These are phyloP conservation scores for Acrobasis repandana DNA, from an alignment of 2,888 invertebrate species.

Conservation along the genomic window DNA sequence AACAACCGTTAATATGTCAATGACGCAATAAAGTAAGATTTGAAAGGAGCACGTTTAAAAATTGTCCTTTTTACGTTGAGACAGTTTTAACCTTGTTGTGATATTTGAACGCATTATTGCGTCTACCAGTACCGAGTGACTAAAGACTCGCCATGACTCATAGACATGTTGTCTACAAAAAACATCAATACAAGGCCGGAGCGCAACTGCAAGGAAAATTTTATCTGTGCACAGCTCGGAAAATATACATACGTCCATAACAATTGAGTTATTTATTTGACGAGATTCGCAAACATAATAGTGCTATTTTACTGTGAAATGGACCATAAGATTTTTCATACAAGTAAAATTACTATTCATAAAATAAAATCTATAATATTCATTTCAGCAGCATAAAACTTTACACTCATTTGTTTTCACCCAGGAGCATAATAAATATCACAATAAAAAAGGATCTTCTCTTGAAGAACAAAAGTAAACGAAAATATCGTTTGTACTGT, in stretches of 20 bases:
- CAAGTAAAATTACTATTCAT: too few species aligned
- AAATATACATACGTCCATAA: not conserved
- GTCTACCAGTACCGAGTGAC: constrained; percentile 44
- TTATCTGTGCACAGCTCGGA: constrained; percentile 3
- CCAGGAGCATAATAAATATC: too few species aligned
- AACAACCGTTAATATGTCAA: constrained; percentile 11
- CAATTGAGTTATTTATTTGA: not conserved
- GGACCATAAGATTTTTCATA: not conserved
- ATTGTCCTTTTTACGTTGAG: constrained; percentile 31
- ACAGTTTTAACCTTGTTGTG: constrained; percentile 47
- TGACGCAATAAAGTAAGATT: constrained; percentile 5
- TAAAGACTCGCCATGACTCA: constrained; percentile 44
- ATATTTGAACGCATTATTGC: constrained; percentile 46
- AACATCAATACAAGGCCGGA: constrained; percentile 44
- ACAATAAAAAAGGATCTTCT: not conserved
- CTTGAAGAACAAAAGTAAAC: not conserved
- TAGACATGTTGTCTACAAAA: constrained; percentile 40
- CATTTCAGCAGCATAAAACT: not conserved
- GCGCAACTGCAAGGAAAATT: constrained; percentile 24
- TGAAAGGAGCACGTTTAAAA: constrained; percentile 28
- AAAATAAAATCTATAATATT: not conserved
- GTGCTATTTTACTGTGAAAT: not conserved
- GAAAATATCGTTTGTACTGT: not conserved
- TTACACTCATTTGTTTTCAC: too few species aligned
- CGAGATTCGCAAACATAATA: not conserved